Evolutionary conservation across 2,113 vertebrate genomes (phyloP).

Genomic region (Caranx melampygus): DNA sequence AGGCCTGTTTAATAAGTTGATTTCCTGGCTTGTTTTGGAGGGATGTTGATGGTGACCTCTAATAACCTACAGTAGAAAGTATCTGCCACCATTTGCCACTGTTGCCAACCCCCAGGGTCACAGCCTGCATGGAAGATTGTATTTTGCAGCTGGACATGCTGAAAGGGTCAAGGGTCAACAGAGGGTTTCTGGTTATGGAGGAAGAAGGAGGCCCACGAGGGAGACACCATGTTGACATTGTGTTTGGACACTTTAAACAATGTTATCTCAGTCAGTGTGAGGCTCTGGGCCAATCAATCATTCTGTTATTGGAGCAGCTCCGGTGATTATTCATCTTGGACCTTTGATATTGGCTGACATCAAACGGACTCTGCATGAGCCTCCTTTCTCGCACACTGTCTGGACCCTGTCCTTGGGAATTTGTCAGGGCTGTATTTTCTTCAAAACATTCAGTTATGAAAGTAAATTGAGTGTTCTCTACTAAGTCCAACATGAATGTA

Average conservation of each 20-base stretch:
- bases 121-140: conserved; percentile 55
- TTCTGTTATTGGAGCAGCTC: conserved; percentile 74
- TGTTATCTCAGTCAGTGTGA: conserved; percentile 81
- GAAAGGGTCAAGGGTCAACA: conserved; percentile 69
- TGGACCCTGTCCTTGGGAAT: conserved; percentile 50
- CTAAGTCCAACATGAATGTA: conserved; percentile 28
- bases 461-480: conserved; percentile 36
- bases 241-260: conserved; percentile 78
- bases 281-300: conserved; percentile 77
- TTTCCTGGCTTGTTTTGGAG: conserved; percentile 44
- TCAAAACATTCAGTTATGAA: conserved; percentile 40
- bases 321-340: conserved; percentile 77
- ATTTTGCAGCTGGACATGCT: conserved; percentile 74
- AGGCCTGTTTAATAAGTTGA: conserved; percentile 33
- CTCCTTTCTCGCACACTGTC: conserved; percentile 33
- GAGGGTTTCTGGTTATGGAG: conserved; percentile 64
- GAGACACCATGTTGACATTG: conserved; percentile 77
- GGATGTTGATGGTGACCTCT: conserved; percentile 56
- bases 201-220: conserved; percentile 62
- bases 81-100: conserved; percentile 57
- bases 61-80: conserved; percentile 60
- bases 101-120: conserved; percentile 53
- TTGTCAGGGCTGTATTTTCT: conserved; percentile 41
- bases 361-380: conserved; percentile 44
- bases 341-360: conserved; percentile 71